A percentile compares a stretch with the other conserved stretches of the same genome.
phyloP scores from a whole-genome alignment of 2,797 vertebrate genomes.

The Tapirus indicus region DNA sequence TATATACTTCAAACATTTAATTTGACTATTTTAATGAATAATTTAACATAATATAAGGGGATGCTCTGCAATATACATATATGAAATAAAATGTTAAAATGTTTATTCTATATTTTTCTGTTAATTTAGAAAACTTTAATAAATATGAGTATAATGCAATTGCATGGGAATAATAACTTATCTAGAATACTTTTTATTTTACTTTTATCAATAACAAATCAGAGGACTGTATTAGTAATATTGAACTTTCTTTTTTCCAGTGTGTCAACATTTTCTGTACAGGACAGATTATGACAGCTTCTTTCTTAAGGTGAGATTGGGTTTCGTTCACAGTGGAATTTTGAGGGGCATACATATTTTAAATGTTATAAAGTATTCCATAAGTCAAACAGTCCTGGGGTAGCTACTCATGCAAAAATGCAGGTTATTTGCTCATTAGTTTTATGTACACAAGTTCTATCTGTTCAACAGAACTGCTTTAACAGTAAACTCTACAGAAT shows the following conservation, averaged over 20 bases:
- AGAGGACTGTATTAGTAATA: background rate
- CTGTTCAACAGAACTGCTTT: background rate
- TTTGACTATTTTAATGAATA: background rate
- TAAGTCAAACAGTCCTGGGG: background rate
- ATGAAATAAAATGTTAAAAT: background rate
- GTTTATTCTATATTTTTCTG: background rate
- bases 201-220: background rate
- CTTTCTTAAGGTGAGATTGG: constrained; percentile 67
- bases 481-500: background rate
- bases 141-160: background rate
- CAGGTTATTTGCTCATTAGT: background rate
- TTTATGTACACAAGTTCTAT: background rate
- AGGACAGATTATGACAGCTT: constrained; percentile 61
- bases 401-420: background rate
- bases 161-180: background rate
- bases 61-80: background rate
- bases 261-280: background rate
- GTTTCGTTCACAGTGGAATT: background rate
- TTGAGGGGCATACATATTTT: background rate
- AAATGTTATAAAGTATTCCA: background rate
- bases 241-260: constrained; percentile 49
- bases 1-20: background rate
- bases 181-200: background rate
- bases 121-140: background rate
- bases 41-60: background rate